Base-by-base conservation (phyloP, 2,888 invertebrate genomes). In the Trachelus stipa region DNA sequence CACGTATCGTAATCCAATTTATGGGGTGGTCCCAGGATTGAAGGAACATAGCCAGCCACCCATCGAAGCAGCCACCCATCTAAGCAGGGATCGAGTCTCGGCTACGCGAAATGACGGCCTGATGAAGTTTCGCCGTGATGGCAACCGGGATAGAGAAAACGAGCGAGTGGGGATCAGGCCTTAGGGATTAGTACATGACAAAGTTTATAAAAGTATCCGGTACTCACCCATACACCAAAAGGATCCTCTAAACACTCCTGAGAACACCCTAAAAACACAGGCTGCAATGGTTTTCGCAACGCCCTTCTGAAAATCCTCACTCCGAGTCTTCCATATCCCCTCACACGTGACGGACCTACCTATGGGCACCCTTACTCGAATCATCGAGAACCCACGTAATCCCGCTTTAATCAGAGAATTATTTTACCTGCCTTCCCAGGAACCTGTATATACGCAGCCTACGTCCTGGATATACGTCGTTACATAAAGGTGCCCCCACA, bases 1-100 rank as follows among this genome's bases (percentile, higher is more conserved):
- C 91, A 91, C 91, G 91, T 91, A 90, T 91, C 89, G 88, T 90
- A 90, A 92, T 92, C 91, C 90, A 91, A 92, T 92, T 92, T 91
- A 87, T 84, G 84, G 82, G 80, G 79, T 83, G 84, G 82, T 78
- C 79, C 77, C 74, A 81, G 74, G 76, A 69, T 80, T 84, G 81
- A 78, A 81, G 82, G 77, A 34, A 31, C n/a, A 23, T 56, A 56
- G 56, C 56, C 23, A 31, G 30, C 69, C 71, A 69, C 73, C 56
- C 74, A 69, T 74, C 77, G 79, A n/a, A 34, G 74, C 77, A 71
- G 74, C 73, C 74, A 77, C 74, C 79, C 80, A 80, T 75, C 83
- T 83, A 82, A 85, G 83, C 83, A 82, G 84, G 85, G 83, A 85
- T 83, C 81, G 83, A 82, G 83, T 86, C 86, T 86, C 82, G 82